Evolutionary conservation across 2,797 vertebrate species (phyloP).

Genomic region (Chelonia mydas): DNA sequence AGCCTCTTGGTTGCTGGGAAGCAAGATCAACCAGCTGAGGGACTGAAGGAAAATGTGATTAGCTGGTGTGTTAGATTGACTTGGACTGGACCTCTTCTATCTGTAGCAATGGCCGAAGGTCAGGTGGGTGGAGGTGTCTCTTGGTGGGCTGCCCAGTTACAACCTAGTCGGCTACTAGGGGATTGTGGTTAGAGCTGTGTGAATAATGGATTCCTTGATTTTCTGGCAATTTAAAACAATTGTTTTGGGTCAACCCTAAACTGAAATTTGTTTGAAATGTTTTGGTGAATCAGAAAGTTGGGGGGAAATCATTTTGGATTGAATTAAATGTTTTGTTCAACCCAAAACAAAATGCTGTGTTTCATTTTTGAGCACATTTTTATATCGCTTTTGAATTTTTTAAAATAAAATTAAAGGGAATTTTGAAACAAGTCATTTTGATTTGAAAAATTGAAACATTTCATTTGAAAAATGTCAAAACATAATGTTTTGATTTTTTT

Average conservation of each 20-base stretch:
- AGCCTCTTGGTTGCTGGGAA: background rate
- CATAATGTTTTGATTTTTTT: background rate
- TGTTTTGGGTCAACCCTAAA: background rate
- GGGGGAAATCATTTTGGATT: background rate
- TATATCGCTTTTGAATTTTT: too few species aligned
- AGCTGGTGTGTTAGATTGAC: background rate
- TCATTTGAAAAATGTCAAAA: background rate
- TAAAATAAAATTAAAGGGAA: background rate
- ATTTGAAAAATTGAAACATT: background rate
- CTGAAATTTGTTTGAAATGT: background rate
- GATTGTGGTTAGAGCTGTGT: background rate
- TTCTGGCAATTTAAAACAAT: background rate
- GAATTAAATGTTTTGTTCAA: background rate
- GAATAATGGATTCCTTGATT: background rate
- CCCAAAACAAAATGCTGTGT: background rate
- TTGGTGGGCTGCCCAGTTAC: background rate
- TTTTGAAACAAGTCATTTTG: background rate
- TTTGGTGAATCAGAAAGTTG: background rate
- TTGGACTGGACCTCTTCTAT: background rate
- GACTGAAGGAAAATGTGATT: background rate
- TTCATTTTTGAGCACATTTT: background rate
- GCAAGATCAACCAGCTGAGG: background rate
- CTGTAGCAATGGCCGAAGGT: background rate
- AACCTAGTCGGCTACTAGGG: background rate
- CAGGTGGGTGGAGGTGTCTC: background rate